Conservation (phyloP, 2,113 vertebrate species). For the Lophius piscatorius region DNA sequence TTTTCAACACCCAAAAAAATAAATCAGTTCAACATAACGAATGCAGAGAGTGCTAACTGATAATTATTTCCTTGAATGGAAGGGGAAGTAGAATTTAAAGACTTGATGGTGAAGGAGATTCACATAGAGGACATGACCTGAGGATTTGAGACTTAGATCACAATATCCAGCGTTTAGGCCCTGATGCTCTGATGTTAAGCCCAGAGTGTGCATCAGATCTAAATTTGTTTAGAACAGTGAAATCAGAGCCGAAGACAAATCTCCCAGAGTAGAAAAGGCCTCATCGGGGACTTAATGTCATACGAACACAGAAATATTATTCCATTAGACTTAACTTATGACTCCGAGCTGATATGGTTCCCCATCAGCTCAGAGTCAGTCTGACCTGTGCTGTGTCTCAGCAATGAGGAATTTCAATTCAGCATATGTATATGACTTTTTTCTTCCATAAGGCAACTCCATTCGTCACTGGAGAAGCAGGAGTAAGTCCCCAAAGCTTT, state of each 20-base stretch:
- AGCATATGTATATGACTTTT: slow-evolving; percentile 30
- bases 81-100: no score
- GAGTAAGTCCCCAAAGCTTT: slow-evolving; percentile 38
- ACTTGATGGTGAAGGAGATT: not conserved
- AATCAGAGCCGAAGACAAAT: no score
- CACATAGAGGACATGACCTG: not conserved
- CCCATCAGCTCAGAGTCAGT: not conserved
- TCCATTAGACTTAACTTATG: no score
- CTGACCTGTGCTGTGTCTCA: slow-evolving; percentile 3
- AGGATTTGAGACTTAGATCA: not conserved
- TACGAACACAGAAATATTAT: no score
- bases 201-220: no score
- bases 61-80: slow-evolving; percentile 59
- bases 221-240: no score
- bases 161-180: no score
- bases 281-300: no score
- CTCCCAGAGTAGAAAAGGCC: no score
- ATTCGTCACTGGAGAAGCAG: slow-evolving; percentile 38
- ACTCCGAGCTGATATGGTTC: no score
- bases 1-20: slow-evolving; percentile 69
- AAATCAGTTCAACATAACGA: slow-evolving; percentile 55
- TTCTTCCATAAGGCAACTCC: not conserved
- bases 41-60: slow-evolving; percentile 42
- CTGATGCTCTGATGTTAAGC: not conserved
- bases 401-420: slow-evolving; percentile 49